A percentile compares a stretch with the other conserved stretches of the same genome.
Evolutionary conservation across 1,140 invertebrate species (phyloP).

Genomic region (Pissodes strobi): DNA sequence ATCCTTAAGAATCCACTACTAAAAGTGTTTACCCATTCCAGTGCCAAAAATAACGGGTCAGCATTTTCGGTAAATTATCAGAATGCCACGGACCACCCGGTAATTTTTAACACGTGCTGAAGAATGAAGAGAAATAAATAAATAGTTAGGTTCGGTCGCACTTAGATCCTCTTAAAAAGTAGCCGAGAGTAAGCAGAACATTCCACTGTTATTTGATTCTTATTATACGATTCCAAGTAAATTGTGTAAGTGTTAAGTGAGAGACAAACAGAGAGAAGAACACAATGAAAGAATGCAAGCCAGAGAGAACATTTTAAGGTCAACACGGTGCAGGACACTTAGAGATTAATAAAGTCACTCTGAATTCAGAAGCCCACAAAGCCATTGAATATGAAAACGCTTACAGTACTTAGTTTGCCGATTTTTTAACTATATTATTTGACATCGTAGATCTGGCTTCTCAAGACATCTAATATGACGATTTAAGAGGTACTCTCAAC

Average conservation of each 20-base stretch:
- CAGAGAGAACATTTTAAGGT: no score
- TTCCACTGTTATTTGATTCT: constrained; percentile 14
- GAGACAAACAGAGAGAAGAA: constrained; percentile 5
- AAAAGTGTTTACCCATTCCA: neutral
- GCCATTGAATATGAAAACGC: no score
- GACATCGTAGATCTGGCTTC: no score
- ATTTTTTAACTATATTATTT: no score
- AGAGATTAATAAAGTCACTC: no score
- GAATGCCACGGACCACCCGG: constrained; percentile 6
- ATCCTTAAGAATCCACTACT: neutral
- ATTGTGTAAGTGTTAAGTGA: constrained; percentile 12
- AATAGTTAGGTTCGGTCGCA: neutral
- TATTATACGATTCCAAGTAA: constrained; percentile 13
- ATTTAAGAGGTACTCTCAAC: no score
- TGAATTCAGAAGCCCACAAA: no score
- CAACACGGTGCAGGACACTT: no score
- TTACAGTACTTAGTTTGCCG: no score
- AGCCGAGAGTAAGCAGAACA: no score
- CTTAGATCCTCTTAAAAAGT: constrained; percentile 8
- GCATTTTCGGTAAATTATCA: constrained; percentile 6
- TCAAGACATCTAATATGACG: no score
- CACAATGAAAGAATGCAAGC: no score
- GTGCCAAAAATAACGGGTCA: constrained; percentile 4
- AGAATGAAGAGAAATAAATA: constrained; percentile 13
- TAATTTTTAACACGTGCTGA: constrained; percentile 18